Evolutionary conservation across 1,140 invertebrate genomes (phyloP).

Genomic region (Ceratina japonica): DNA sequence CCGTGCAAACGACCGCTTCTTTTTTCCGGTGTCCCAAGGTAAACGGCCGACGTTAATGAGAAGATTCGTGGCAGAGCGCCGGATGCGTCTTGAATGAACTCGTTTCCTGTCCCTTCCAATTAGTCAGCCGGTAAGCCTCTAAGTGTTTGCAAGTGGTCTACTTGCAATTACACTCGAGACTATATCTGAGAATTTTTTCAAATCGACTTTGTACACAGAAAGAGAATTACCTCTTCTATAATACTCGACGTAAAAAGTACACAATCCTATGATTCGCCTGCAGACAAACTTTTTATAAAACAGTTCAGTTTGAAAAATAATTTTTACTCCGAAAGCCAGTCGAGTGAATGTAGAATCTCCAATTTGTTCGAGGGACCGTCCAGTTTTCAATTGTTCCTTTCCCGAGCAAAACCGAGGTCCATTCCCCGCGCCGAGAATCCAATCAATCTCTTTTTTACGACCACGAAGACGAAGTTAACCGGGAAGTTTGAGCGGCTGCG

Average conservation of each 20-base stretch:
- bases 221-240: not conserved
- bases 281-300: too few species aligned
- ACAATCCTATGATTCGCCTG: too few species aligned
- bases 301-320: too few species aligned
- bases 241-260: too few species aligned
- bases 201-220: not conserved
- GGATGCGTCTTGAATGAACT: slow-evolving; percentile 10
- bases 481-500: slow-evolving; percentile 12
- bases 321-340: too few species aligned
- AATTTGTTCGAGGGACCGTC: too few species aligned
- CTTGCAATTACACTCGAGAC: too few species aligned
- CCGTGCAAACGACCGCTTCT: slow-evolving; percentile 21
- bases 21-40: not conserved
- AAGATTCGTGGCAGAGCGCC: not conserved
- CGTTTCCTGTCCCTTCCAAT: slow-evolving; percentile 8
- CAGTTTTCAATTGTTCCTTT: too few species aligned
- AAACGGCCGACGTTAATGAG: slow-evolving; percentile 32
- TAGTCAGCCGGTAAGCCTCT: slow-evolving; percentile 17
- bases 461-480: slow-evolving; percentile 1
- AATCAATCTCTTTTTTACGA: slow-evolving; percentile 21
- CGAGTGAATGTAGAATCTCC: too few species aligned
- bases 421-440: not conserved
- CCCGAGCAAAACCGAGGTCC: too few species aligned
- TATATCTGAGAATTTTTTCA: not conserved
- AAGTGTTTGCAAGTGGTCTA: not conserved